Evolutionary conservation across 2,113 vertebrate species (phyloP), one percentile per base, ranked within the genome.

Genomic region (Neopipo cinnamomea): DNA sequence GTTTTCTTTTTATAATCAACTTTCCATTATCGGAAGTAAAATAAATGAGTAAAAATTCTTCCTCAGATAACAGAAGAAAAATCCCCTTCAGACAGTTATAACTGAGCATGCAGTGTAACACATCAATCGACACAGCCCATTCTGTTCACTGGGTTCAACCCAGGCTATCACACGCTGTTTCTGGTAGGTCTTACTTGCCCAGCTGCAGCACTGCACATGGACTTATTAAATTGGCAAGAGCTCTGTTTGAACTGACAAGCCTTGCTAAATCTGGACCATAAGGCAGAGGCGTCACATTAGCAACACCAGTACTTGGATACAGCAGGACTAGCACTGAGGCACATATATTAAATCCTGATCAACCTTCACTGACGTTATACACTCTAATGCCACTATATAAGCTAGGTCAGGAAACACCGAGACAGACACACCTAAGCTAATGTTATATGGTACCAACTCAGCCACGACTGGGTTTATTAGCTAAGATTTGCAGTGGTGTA

Each of bases 61-160:
- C 25, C 12, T 50, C 20, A 31, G 22, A 21, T 8, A 49, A 62
- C 1, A 4, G 19, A 71, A 42, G 11, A 44, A 49, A 61, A 31
- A 25, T 14, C 6, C 58, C n/a, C 49, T 4, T 8, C 44, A 62
- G 23, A 37, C 44, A 50, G 16, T 37, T n/a, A 23, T 10, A n/a
- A 52, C 23, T 9, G 27, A 86, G 30, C 30, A 61, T 1, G 8
- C 30, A 67, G n/a, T 5, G 7, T 20, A 73, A 50, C 20, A 23
- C 11, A 59, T 14, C 44, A 21, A 61, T 17, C 0, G 3, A 12
- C 9, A 59, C 5, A 42, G 39, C 44, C 58, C 1, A 1, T 30
- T 52, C 44, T 20, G 14, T n/a, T 75, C 44, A 21, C 39, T 27
- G n/a, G 6, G 47, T 37, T 80, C 65, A 71, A 4, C 20, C 17